These are phyloP conservation scores for Chloroclysta siterata DNA, from an alignment of 2,888 invertebrate species.

Conservation along the genomic window DNA sequence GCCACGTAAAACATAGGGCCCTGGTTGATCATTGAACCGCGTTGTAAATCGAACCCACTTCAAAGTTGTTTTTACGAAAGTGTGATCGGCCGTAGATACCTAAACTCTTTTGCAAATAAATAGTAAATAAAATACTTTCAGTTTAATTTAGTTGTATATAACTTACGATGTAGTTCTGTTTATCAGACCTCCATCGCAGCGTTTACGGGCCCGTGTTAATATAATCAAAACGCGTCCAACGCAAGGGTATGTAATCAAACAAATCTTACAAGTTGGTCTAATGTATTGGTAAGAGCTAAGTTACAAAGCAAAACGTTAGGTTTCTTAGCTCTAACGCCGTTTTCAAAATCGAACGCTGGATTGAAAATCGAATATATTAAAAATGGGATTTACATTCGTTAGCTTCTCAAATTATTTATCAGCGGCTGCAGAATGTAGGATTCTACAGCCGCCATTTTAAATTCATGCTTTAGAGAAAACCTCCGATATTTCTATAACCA, in stretches of 20 bases:
- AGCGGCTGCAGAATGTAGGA: no score
- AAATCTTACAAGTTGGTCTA: constrained; percentile 52
- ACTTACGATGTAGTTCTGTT: neutral
- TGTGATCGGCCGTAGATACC: no score
- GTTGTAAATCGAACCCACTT: no score
- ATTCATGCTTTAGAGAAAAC: neutral
- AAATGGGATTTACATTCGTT: neutral
- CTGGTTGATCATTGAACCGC: no score
- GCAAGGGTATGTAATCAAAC: constrained; percentile 49
- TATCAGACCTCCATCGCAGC: constrained; percentile 20
- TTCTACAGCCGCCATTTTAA: no score
- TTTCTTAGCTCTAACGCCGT: no score
- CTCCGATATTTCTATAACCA: neutral
- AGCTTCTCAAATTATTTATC: neutral
- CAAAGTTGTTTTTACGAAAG: no score
- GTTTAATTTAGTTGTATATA: neutral
- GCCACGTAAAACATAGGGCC: no score
- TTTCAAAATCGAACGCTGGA: no score
- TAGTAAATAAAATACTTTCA: neutral
- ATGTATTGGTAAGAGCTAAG: constrained; percentile 7
- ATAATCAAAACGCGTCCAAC: constrained; percentile 48
- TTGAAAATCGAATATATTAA: no score
- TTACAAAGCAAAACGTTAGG: no score
- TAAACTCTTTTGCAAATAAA: no score
- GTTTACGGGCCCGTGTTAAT: constrained; percentile 38